Percentiles rank a stretch among this genome's conserved stretches.
Evolutionary conservation across 2,113 vertebrate genomes (phyloP).

Genomic region (Oreotrochilus melanogaster): DNA sequence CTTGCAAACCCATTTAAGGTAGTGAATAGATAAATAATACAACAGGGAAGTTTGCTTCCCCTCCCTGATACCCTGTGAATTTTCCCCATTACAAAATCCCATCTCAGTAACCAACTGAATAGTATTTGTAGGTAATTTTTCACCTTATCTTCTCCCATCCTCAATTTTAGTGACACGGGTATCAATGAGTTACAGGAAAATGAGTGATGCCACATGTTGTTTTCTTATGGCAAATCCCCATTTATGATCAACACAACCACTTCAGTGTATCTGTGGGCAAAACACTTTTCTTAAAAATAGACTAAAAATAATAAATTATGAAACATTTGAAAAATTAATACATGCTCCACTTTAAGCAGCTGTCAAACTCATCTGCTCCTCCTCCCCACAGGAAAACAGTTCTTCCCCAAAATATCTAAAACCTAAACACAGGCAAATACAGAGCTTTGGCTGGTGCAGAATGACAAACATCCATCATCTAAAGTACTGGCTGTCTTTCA

Average conservation of each 20-base stretch:
- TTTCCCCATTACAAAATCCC: neutral
- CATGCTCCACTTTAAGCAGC: constrained; percentile 70
- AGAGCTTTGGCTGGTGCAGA: neutral
- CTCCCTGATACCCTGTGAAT: neutral
- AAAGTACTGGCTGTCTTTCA: neutral
- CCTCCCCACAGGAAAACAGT: constrained; percentile 3
- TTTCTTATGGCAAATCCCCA: neutral
- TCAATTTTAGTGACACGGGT: neutral
- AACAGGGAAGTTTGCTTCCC: neutral
- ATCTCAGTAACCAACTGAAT: neutral
- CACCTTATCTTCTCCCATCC: neutral
- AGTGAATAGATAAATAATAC: neutral
- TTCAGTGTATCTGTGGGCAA: neutral
- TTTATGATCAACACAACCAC: neutral
- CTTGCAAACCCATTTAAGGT: neutral
- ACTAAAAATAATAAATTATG: constrained; percentile 73
- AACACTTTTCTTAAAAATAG: neutral
- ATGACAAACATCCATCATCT: neutral
- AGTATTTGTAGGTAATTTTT: neutral
- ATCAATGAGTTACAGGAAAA: neutral
- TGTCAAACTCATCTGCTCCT: constrained; percentile 72
- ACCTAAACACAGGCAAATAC: neutral
- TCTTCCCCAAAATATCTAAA: constrained; percentile 20
- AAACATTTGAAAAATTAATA: constrained; percentile 78
- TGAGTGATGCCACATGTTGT: neutral